These are phyloP conservation scores for Dicrostonyx torquatus DNA, from an alignment of 2,797 vertebrate genomes.

Conservation along the genomic window DNA sequence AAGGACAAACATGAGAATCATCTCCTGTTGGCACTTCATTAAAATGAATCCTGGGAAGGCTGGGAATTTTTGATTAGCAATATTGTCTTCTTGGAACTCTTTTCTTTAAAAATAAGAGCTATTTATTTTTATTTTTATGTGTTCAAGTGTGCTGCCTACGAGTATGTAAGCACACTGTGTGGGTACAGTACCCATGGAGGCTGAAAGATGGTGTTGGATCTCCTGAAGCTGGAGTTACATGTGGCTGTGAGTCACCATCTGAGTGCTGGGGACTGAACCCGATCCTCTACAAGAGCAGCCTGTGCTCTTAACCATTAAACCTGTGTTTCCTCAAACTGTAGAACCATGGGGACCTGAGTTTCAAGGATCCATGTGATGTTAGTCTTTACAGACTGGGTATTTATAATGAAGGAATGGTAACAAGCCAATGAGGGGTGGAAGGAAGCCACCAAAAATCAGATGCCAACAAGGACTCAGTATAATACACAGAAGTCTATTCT, in stretches of 20 bases:
- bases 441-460: neutral
- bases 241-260: neutral
- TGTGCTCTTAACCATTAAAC: too few species aligned
- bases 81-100: neutral
- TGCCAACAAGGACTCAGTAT: neutral
- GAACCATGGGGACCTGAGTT: neutral
- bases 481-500: neutral
- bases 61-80: conserved; percentile 2
- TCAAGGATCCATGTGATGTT: neutral
- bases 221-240: neutral
- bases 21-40: neutral
- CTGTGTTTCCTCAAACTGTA: neutral
- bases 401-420: neutral
- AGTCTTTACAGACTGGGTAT: neutral
- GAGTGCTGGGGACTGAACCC: neutral
- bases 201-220: neutral
- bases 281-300: neutral
- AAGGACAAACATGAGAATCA: neutral
- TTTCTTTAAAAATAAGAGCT: neutral
- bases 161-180: neutral
- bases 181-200: neutral
- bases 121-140: neutral
- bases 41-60: neutral
- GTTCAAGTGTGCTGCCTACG: neutral
- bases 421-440: neutral